These are phyloP conservation scores for Drosophila pegasa DNA, from an alignment of 2,888 invertebrate genomes.

Conservation along the genomic window DNA sequence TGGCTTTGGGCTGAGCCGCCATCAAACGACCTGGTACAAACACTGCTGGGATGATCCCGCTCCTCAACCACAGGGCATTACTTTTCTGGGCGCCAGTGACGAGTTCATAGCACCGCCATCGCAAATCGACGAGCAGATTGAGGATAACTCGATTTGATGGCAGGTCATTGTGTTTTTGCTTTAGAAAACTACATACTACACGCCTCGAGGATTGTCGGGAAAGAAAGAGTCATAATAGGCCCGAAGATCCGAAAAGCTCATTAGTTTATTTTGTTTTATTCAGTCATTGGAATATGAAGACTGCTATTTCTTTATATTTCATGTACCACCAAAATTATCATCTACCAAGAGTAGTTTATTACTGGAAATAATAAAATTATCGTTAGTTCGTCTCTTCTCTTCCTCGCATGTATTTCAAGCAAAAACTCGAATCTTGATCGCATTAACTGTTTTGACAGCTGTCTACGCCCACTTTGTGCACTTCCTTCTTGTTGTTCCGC, in stretches of 20 bases:
- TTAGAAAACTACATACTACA: not conserved
- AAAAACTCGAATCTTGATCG: not conserved
- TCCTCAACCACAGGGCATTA: conserved; percentile 16
- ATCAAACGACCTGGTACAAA: conserved; percentile 56
- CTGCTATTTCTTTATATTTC: not conserved
- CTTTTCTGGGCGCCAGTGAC: not conserved
- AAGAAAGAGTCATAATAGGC: too few relatives aligned
- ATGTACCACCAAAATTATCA: not conserved
- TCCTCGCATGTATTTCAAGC: not conserved
- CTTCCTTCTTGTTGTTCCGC: conserved; percentile 34
- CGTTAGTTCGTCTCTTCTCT: not conserved
- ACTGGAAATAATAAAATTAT: not conserved
- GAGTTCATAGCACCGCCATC: not conserved
- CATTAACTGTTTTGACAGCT: conserved; percentile 24
- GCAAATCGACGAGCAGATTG: not conserved
- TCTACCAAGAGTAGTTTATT: not conserved
- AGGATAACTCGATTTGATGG: not conserved
- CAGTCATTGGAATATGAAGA: not conserved
- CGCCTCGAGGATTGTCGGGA: not conserved
- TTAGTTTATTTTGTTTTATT: not conserved
- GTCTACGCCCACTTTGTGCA: conserved; percentile 10
- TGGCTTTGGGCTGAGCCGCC: conserved; percentile 52
- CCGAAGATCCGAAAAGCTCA: too few relatives aligned
- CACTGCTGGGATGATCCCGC: conserved; percentile 57
- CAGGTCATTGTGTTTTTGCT: not conserved